Evolutionary conservation across 2,113 vertebrate genomes (phyloP).

Genomic region (Chaetorhynchus papuensis): DNA sequence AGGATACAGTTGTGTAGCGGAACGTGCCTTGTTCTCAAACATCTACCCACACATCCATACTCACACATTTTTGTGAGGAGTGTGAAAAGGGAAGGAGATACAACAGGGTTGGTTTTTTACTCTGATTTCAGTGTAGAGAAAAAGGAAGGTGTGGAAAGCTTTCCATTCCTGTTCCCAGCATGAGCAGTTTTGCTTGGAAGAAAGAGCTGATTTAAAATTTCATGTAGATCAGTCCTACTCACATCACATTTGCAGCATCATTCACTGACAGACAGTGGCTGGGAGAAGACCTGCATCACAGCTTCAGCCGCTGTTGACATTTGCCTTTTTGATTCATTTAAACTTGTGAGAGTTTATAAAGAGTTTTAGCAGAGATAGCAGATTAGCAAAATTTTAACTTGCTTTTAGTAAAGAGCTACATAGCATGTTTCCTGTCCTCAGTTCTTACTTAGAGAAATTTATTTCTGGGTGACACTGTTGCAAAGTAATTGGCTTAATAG

Average conservation of each 20-base stretch:
- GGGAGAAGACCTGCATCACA: neutral
- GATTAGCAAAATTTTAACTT: neutral
- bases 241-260: neutral
- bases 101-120: neutral
- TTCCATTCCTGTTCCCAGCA: neutral
- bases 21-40: neutral
- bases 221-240: neutral
- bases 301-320: neutral
- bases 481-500: neutral
- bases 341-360: neutral
- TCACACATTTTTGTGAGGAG: neutral
- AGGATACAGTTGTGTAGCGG: neutral
- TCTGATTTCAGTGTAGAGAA: neutral
- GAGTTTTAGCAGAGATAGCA: neutral
- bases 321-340: neutral
- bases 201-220: neutral
- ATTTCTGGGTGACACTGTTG: neutral
- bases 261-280: neutral
- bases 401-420: neutral
- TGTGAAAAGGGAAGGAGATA: neutral
- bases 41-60: neutral
- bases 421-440: neutral
- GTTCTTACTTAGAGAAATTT: neutral
- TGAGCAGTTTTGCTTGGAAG: neutral
- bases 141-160: neutral